Percentiles rank a stretch among this genome's conserved stretches.
Evolutionary conservation across 2,888 invertebrate species (phyloP).

Genomic region (Cantharis lateralis): DNA sequence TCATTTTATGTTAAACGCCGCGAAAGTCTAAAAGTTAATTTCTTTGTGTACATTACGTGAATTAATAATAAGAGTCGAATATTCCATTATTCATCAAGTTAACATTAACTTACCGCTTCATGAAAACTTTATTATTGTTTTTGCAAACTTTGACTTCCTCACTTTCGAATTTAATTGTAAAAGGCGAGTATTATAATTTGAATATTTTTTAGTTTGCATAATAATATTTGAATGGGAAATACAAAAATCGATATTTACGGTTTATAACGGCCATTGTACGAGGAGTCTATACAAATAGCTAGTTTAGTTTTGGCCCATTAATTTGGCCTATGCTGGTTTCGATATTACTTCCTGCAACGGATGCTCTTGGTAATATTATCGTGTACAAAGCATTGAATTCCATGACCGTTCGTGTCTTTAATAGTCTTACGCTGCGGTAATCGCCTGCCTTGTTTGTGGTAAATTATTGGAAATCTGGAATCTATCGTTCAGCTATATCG

Average conservation of each 20-base stretch:
- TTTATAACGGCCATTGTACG: background rate
- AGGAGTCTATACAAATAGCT: conserved; percentile 34
- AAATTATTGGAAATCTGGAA: conserved; percentile 43
- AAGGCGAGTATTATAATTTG: background rate
- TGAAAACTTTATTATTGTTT: conserved; percentile 25
- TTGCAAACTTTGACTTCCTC: background rate
- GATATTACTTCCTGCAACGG: conserved; percentile 33
- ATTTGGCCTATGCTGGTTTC: conserved; percentile 30
- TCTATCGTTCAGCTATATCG: conserved; percentile 4
- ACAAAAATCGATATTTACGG: background rate
- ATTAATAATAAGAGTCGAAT: conserved; percentile 35
- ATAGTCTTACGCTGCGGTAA: conserved; percentile 47
- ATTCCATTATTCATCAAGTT: conserved; percentile 38
- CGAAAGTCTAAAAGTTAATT: conserved; percentile 40
- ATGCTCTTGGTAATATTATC: conserved; percentile 45
- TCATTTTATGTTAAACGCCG: conserved; percentile 29
- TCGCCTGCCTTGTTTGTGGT: conserved; percentile 50
- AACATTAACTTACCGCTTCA: conserved; percentile 18
- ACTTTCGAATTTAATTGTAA: background rate
- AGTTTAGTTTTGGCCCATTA: conserved; percentile 43
- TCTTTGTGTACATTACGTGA: conserved; percentile 31
- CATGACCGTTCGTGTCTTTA: conserved; percentile 52
- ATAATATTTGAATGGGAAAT: background rate
- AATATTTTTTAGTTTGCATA: background rate
- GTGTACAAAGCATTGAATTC: conserved; percentile 48